Base-by-base conservation (phyloP, 1,140 invertebrate genomes). In the Ceratitis capitata region DNA sequence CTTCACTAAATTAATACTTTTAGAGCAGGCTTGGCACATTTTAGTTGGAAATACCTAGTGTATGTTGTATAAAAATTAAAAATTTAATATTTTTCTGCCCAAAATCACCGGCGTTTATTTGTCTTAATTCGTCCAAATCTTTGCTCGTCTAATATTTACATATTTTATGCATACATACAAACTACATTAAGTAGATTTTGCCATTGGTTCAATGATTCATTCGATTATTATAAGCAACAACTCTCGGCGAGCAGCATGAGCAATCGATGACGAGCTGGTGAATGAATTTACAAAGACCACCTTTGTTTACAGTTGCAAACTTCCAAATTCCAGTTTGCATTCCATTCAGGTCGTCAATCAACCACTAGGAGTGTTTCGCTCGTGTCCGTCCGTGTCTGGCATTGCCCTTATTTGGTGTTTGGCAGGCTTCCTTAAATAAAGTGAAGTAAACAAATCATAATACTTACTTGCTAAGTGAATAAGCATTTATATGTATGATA, bases 381-480 rank as follows among this genome's bases (percentile, higher is more conserved):
- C n/a, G n/a, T n/a, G n/a, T n/a, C n/a, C n/a, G n/a, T 9, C 64
- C 35, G 14, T 78, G 39, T 19, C 69, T 45, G 69, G 2, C 69
- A 39, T 78, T 78, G 69, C 69, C 69, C 69, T 45, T 78, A 45
- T 45, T 78, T 78, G 39, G 69, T 23, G 35, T 45, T n/a, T 78
- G 19, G 69, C 69, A 47, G 39, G 69, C 69, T 78, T 78, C 69
- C 39, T 45, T 78, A 78, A 78, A 47, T 16, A 69, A 19, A 49
- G 23, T n/a, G 0, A n/a, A 78, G 39, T 45, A 78, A 78, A 78
- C 69, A 78, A 78, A 78, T 78, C 39, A n/a, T 45, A 45, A 45
- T 45, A 47, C 69, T 78, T 78, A n/a, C n/a, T n/a, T n/a, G n/a
- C n/a, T n/a, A 78, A 78, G 39, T 78, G 64, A 39, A 78, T 23